Base-by-base conservation (phyloP, 2,113 vertebrate genomes). In the Barbus barbus region DNA sequence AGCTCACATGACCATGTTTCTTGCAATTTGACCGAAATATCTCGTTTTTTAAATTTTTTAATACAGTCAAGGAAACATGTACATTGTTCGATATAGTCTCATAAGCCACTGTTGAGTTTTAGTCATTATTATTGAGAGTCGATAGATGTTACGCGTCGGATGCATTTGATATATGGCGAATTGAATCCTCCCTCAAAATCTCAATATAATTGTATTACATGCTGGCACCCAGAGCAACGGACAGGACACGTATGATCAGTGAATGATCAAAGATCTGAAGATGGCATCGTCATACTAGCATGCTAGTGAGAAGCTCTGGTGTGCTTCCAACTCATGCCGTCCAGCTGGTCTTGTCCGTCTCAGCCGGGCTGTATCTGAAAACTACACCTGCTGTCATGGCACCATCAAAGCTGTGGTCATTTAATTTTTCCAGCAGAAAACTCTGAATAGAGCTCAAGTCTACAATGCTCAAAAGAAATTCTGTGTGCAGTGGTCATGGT, bases 301-400 rank as follows among this genome's bases (percentile, higher is more conserved):
- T 28, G 20, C 51, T 36, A 36, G 31, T 7, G 14, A 60, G 53
- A 33, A 8, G 51, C 53, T 60, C 31, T 78, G 76, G 31, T 61
- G 77, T 44, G 36, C 69, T 73, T 78, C 77, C 77, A 78, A 11
- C 51, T 78, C 75, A 36, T 38, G 33, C 75, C 0, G 51, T 58
- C 75, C 75, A 78, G 77, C 77, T 78, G 77, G 77, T 78, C 77
- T 44, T 44, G 22, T 78, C 77, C 77, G 3, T 78, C 75, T 78
- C 77, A 78, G 56, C 56, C 56, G 36, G 56, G 44, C 53, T 78
- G 77, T 78, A 41, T 78, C 77, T 78, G 56, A 61, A 41, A 44
- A 26, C 77, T 44, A 18, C 76, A 60, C 76, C 77, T 41, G 56
- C 77, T 78, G 56, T 61, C 56, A 61, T 78, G 33, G 36, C 77